phyloP scores from a whole-genome alignment of 2,888 invertebrate species.

The Oligia fasciuncula region DNA sequence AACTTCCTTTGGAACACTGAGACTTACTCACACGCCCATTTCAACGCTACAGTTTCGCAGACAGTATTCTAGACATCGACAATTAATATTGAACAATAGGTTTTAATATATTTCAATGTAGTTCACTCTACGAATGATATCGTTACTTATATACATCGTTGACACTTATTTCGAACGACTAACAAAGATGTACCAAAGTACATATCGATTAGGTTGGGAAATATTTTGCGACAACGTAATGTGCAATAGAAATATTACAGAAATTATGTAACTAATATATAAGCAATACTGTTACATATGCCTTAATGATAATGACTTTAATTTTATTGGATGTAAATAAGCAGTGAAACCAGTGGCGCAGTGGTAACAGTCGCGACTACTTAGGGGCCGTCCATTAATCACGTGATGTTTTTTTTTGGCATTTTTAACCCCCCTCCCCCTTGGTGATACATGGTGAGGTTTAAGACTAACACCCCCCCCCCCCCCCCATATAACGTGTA shows the following conservation, averaged over 20 bases:
- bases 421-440: too few species aligned
- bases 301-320: not conserved
- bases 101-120: slow-evolving; percentile 47
- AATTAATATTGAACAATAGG: slow-evolving; percentile 38
- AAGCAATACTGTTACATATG: not conserved
- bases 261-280: slow-evolving; percentile 12
- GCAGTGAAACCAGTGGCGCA: not conserved
- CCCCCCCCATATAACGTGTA: too few species aligned
- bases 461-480: too few species aligned
- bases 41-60: slow-evolving; percentile 1
- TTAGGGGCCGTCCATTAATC: not conserved
- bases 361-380: not conserved
- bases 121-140: slow-evolving; percentile 21
- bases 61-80: slow-evolving; percentile 16
- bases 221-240: slow-evolving; percentile 32
- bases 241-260: slow-evolving; percentile 29
- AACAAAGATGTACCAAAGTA: slow-evolving; percentile 30
- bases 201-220: slow-evolving; percentile 41
- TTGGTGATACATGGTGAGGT: too few species aligned
- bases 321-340: not conserved
- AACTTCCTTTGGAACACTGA: slow-evolving; percentile 1
- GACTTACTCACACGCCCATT: slow-evolving; percentile 9
- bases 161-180: slow-evolving; percentile 33
- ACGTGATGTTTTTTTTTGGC: too few species aligned
- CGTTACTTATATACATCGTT: slow-evolving; percentile 27